Base-by-base conservation (phyloP, 2,113 vertebrate species). In the Puntigrus tetrazona region DNA sequence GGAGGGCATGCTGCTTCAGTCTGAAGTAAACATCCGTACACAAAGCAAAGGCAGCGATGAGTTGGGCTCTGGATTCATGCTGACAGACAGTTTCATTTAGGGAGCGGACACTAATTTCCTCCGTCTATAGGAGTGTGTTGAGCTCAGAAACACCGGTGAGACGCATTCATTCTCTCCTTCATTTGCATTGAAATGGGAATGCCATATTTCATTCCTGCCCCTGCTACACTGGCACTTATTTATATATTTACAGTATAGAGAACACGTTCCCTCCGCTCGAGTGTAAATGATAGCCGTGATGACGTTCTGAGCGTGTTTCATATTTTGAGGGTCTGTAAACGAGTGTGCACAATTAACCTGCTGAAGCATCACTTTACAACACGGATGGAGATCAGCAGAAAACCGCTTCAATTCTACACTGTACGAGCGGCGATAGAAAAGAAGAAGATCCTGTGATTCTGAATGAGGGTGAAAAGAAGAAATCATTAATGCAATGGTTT, bases 11-110 rank as follows among this genome's bases (percentile, higher is more conserved):
- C 52, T 55, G 20, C 7, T 55, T 55, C 52, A 88, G 29, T 86
- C 59, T 87, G 89, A 41, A 89, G 89, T 63, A 79, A 75, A 70
- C 52, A 79, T 22, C 79, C 29, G 27, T 6, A 83, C 0, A 80
- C 78, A 78, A 36, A 83, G 61, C 76, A 88, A 89, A 78, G 81
- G 78, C 84, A 84, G 72, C 84, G 83, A 85, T 70, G 57, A 6
- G 70, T 82, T 69, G 57, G 61, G 50, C 72, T 85, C 78, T 41
- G 80, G 52, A 90, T 79, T 76, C 81, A 34, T 85, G 80, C 83
- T 94, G 91, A 94, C 86, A 87, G 92, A 94, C 93, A 92, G 87
- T 91, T 94, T 92, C 89, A 92, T 94, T 94, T 92, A 91, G 84
- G 84, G 67, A 81, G 83, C 57, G 86, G 82, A 88, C 87, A 88